Conservation (phyloP, 2,113 vertebrate species). For the Scortum barcoo region DNA sequence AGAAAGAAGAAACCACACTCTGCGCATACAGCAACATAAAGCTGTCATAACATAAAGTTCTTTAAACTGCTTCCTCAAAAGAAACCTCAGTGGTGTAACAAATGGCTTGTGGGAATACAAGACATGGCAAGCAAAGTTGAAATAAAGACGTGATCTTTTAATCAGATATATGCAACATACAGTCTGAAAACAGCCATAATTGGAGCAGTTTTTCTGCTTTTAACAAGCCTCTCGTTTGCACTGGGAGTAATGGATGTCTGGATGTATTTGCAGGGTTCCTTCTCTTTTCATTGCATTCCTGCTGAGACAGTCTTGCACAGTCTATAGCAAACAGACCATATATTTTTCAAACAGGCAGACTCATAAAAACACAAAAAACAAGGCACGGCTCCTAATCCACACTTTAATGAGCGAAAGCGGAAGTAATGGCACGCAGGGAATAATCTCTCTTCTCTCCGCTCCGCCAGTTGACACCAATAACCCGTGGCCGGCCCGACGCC, state of each 20-base stretch:
- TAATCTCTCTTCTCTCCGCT: constrained; percentile 46
- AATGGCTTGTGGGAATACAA: constrained; percentile 41
- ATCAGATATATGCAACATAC: constrained; percentile 35
- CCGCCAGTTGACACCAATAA: constrained; percentile 59
- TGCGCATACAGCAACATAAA: constrained; percentile 29
- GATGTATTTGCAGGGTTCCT: constrained; percentile 44
- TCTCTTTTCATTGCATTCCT: constrained; percentile 57
- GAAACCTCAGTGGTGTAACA: constrained; percentile 49
- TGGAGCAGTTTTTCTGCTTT: constrained; percentile 49
- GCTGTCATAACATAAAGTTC: constrained; percentile 38
- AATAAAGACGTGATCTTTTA: constrained; percentile 54
- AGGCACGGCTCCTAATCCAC: constrained; percentile 44
- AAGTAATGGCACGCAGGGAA: constrained; percentile 55
- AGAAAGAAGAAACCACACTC: constrained; percentile 38
- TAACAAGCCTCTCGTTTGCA: constrained; percentile 72
- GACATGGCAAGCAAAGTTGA: constrained; percentile 18
- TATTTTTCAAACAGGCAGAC: constrained; percentile 57
- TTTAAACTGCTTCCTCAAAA: constrained; percentile 30
- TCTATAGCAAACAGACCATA: constrained; percentile 37
- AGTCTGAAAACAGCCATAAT: constrained; percentile 34
- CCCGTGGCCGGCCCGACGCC: constrained; percentile 43
- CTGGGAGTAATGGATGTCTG: constrained; percentile 61
- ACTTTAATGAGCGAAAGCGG: constrained; percentile 69
- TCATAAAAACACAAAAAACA: constrained; percentile 52
- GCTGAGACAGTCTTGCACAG: constrained; percentile 55